A percentile compares a stretch with the other conserved stretches of the same genome.
Evolutionary conservation across 2,888 invertebrate species (phyloP).

Genomic region (Nebria brevicollis): DNA sequence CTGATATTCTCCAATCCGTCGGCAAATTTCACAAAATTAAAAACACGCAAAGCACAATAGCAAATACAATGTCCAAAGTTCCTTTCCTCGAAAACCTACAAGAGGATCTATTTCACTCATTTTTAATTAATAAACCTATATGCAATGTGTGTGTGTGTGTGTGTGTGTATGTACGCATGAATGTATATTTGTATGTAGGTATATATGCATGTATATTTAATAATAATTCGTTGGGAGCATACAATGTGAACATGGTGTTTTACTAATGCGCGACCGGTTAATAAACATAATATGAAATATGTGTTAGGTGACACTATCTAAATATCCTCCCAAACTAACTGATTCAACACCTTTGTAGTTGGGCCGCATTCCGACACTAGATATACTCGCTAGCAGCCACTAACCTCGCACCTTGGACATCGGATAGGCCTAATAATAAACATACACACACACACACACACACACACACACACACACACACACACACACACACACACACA

Average conservation of each 20-base stretch:
- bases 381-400: conserved; percentile 9
- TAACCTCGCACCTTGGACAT: conserved; percentile 4
- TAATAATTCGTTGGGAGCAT: conserved; percentile 29
- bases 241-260: conserved; percentile 43
- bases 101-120: not conserved
- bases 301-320: conserved; percentile 59
- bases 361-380: conserved; percentile 57
- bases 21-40: not conserved
- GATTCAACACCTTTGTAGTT: conserved; percentile 60
- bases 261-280: conserved; percentile 51
- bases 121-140: no score
- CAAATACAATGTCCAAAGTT: no score
- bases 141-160: no score
- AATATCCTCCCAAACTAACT: conserved; percentile 59
- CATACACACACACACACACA: conserved; percentile 19
- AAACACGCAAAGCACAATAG: no score
- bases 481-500: conserved; percentile 15
- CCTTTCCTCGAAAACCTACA: not conserved
- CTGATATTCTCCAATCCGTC: not conserved
- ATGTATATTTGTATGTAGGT: not conserved
- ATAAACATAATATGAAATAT: conserved; percentile 59
- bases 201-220: not conserved
- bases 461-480: conserved; percentile 11
- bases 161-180: no score
- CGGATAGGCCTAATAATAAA: conserved; percentile 8